phyloP scores from a whole-genome alignment of 64 coral and sea anemone genomes.

The Montipora cactus region DNA sequence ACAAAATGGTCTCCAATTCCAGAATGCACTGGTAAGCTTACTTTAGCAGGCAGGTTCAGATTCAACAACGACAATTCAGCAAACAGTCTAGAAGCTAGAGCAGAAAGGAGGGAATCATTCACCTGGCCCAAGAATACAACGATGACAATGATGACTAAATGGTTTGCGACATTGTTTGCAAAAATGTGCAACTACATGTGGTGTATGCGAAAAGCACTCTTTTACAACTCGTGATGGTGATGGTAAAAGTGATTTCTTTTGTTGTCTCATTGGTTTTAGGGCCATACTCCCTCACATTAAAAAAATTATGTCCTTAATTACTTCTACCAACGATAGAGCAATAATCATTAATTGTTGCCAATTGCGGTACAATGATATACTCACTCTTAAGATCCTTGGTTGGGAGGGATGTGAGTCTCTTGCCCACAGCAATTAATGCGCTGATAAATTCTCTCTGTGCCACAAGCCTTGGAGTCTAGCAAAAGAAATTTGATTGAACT shows the following conservation, averaged over 20 bases:
- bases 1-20: conserved; percentile 94
- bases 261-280: too few species aligned
- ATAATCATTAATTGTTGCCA: background rate
- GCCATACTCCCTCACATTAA: too few species aligned
- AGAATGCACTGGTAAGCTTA: conserved; percentile 85
- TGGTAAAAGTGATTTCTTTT: too few species aligned
- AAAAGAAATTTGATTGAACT: background rate
- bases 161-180: too few species aligned
- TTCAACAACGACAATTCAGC: conserved; percentile 96
- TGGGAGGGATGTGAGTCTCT: conserved; percentile 78
- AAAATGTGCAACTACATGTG: too few species aligned
- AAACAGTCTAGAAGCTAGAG: conserved; percentile 88
- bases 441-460: conserved; percentile 98
- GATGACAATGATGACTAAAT: too few species aligned
- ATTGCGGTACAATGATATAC: background rate
- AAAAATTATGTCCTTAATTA: too few species aligned
- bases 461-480: conserved; percentile 86
- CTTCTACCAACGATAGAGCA: background rate
- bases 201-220: too few species aligned
- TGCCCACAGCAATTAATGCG: conserved; percentile 85
- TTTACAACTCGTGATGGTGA: too few species aligned
- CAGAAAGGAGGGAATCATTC: background rate
- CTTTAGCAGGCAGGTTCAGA: conserved; percentile 93
- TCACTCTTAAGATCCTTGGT: conserved; percentile 98
- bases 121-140: background rate